Percentiles rank a stretch among this genome's conserved stretches.
phyloP scores from a whole-genome alignment of 1,140 invertebrate species.

The Lordiphosa stackelbergi region DNA sequence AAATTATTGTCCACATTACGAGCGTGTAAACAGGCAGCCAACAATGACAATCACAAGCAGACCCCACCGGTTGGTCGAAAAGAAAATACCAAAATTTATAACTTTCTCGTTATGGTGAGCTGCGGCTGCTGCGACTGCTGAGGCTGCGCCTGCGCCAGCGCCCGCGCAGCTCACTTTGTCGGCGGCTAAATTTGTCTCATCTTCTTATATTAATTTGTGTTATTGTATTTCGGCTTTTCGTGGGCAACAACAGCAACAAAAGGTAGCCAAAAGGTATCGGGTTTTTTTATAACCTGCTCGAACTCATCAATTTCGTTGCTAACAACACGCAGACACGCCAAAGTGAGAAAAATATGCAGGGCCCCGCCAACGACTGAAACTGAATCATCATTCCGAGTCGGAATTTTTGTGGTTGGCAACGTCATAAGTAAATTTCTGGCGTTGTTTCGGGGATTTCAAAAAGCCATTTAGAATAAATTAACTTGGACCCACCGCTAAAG shows the following conservation, averaged over 20 bases:
- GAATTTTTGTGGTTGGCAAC: slow-evolving; percentile 31
- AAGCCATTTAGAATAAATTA: slow-evolving; percentile 75
- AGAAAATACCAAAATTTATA: slow-evolving; percentile 74
- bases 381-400: slow-evolving; percentile 58
- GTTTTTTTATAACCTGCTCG: slow-evolving; percentile 70
- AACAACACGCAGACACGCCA: slow-evolving; percentile 74
- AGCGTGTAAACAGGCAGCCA: slow-evolving; percentile 68
- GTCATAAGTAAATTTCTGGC: slow-evolving; percentile 68
- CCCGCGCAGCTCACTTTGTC: slow-evolving; percentile 52
- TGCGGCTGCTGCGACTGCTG: slow-evolving; percentile 5
- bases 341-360: slow-evolving; percentile 71
- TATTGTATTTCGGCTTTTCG: slow-evolving; percentile 66
- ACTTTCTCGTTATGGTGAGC: slow-evolving; percentile 71
- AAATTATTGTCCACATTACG: slow-evolving; percentile 53
- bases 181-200: slow-evolving; percentile 74
- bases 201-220: slow-evolving; percentile 75
- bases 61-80: slow-evolving; percentile 55
- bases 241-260: slow-evolving; percentile 38
- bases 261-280: slow-evolving; percentile 71
- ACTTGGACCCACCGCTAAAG: slow-evolving; percentile 69
- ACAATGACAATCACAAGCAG: slow-evolving; percentile 56
- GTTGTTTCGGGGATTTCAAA: slow-evolving; percentile 70
- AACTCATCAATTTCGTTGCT: slow-evolving; percentile 74
- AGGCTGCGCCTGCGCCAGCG: background rate
- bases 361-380: slow-evolving; percentile 27